Evolutionary conservation across 2,888 invertebrate genomes (phyloP).

Genomic region (Trissolcus brochymenae): DNA sequence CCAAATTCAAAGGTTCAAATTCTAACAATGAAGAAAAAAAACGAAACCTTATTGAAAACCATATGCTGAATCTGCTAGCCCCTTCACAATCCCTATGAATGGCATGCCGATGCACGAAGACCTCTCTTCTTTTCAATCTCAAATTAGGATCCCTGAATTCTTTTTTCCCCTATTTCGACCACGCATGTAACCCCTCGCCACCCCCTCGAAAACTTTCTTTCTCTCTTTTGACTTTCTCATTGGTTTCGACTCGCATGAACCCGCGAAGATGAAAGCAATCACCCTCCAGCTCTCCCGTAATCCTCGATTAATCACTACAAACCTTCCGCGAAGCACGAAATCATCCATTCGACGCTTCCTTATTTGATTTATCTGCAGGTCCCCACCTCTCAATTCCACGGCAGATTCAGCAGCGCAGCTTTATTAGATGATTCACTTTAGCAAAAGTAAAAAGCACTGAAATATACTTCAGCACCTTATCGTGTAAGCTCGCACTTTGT

Average conservation of each 20-base stretch:
- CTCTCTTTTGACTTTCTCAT: constrained; percentile 13
- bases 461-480: constrained; percentile 70
- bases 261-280: constrained; percentile 33
- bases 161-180: not conserved
- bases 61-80: constrained; percentile 65
- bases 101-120: constrained; percentile 74
- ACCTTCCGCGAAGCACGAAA: constrained; percentile 15
- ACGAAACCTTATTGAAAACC: constrained; percentile 9
- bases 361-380: constrained; percentile 9
- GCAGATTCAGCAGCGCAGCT: constrained; percentile 69
- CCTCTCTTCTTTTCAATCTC: constrained; percentile 60
- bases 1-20: constrained; percentile 2
- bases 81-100: constrained; percentile 66
- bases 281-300: constrained; percentile 3
- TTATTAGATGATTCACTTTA: constrained; percentile 46
- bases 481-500: constrained; percentile 74
- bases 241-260: constrained; percentile 28
- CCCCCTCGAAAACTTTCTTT: constrained; percentile 17
- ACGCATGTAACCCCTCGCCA: constrained; percentile 3
- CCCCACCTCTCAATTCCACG: constrained; percentile 22
- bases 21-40: constrained; percentile 4
- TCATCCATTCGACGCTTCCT: constrained; percentile 22
- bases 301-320: constrained; percentile 30
- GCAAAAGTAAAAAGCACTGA: constrained; percentile 61
- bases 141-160: constrained; percentile 2